phyloP scores from a whole-genome alignment of 1,140 invertebrate species.

The Pachyrhynchus sulphureomaculatus region DNA sequence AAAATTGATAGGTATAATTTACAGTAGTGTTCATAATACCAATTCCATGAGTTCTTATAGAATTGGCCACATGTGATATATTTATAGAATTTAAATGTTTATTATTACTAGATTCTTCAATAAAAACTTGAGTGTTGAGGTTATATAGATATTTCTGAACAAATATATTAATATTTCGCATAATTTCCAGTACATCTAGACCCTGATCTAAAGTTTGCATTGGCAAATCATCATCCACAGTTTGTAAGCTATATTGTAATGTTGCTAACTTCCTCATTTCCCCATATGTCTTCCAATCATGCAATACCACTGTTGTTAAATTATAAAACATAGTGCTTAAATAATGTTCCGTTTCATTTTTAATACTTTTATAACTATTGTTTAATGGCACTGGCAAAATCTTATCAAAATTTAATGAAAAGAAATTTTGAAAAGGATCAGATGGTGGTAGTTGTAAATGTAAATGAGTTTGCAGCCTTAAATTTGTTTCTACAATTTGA shows the following conservation, averaged over 20 bases:
- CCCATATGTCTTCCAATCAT: slow-evolving; percentile 96
- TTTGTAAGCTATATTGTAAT: slow-evolving; percentile 79
- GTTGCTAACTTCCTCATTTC: slow-evolving; percentile 90
- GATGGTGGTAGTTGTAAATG: slow-evolving; percentile 80
- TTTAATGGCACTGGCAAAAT: slow-evolving; percentile 36
- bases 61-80: slow-evolving; percentile 95
- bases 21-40: slow-evolving; percentile 98
- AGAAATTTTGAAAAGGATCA: slow-evolving; percentile 45
- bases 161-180: slow-evolving; percentile 95
- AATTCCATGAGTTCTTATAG: slow-evolving; percentile 94
- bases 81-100: slow-evolving; percentile 96
- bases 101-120: slow-evolving; percentile 88
- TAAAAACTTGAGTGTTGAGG: slow-evolving; percentile 95
- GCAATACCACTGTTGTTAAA: slow-evolving; percentile 92
- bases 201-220: slow-evolving; percentile 97
- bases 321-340: slow-evolving; percentile 96
- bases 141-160: slow-evolving; percentile 94
- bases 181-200: slow-evolving; percentile 96
- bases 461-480: slow-evolving; percentile 86
- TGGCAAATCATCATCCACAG: slow-evolving; percentile 89
- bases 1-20: slow-evolving; percentile 96
- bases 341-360: slow-evolving; percentile 82
- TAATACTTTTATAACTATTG: slow-evolving; percentile 43
- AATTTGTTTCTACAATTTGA: slow-evolving; percentile 85
- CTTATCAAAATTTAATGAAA: slow-evolving; percentile 41